Base-by-base conservation (phyloP, 2,113 vertebrate species). In the Eptesicus fuscus region DNA sequence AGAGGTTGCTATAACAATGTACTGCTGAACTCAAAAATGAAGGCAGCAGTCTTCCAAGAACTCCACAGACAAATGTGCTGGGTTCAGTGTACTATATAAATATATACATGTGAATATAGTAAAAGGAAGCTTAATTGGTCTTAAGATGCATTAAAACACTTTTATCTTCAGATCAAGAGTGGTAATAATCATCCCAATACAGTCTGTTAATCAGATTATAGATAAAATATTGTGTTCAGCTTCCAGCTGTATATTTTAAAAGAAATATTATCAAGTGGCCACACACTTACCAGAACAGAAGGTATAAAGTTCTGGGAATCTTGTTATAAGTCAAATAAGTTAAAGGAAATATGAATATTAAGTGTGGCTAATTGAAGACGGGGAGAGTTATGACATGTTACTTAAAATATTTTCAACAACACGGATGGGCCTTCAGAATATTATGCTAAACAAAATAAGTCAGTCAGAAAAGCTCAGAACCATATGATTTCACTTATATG, bases 1-100 rank as follows among this genome's bases (percentile, higher is more conserved):
- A 47, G 78, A 92, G n/a, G 9, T 97, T 97, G 86, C 83, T 96
- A 4, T 91, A 82, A 35, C 67, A 42, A 94, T 94, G 30, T 79
- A 90, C 13, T 18, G 20, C 73, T 65, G 56, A 89, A 71, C 37
- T n/a, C 1, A 49, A 69, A 70, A 49, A 16, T 56, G 20, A 76
- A 88, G 49, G 28, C 22, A 49, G 11, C 22, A 12, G 11, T 13
- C 32, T 79, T 87, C 42, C 14, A 71, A 59, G 56, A 74, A 4
- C 11, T 51, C n/a, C 40, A 42, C 56, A 8, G 35, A 63, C 28
- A 82, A 76, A 84, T 77, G 30, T 20, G 4, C 49, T 53, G 9
- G 59, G 37, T 53, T 87, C 69, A 76, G 63, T 61, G 44, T 28
- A 14, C 32, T 37, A 30, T 25, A 22, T 90, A 49, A 85, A 44